Conservation (phyloP, 2,113 vertebrate genomes). For the Acanthisitta chloris region DNA sequence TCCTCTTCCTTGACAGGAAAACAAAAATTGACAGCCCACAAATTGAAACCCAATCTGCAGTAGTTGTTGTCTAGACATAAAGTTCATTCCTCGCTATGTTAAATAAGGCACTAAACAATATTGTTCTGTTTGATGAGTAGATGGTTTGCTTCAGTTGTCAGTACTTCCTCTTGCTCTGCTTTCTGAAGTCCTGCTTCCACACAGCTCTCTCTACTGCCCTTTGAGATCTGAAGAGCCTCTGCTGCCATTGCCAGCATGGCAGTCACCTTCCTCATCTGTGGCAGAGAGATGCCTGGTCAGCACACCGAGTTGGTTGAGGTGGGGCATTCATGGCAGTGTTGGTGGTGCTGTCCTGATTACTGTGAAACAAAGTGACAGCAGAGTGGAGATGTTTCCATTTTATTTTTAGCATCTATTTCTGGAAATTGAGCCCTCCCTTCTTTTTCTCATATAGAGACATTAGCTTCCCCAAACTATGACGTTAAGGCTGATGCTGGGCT, state of each 20-base stretch:
- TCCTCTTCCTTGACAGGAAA: background rate
- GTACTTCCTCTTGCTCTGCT: background rate
- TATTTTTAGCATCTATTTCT: background rate
- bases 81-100: background rate
- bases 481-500: background rate
- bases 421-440: background rate
- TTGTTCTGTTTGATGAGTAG: background rate
- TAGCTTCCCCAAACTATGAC: background rate
- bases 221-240: background rate
- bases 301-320: background rate
- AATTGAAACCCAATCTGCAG: background rate
- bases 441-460: background rate
- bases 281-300: background rate
- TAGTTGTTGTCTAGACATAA: background rate
- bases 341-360: background rate
- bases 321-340: background rate
- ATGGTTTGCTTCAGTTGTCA: background rate
- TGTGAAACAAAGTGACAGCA: background rate
- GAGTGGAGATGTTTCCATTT: background rate
- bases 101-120: background rate
- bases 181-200: background rate
- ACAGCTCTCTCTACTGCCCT: background rate
- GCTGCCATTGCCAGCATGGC: rapidly evolving
- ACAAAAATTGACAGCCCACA: background rate
- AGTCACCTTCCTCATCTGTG: background rate